A percentile compares a stretch with the other conserved stretches of the same genome.
Evolutionary conservation across 1,140 invertebrate genomes (phyloP).

Genomic region (Ceratina australensis): DNA sequence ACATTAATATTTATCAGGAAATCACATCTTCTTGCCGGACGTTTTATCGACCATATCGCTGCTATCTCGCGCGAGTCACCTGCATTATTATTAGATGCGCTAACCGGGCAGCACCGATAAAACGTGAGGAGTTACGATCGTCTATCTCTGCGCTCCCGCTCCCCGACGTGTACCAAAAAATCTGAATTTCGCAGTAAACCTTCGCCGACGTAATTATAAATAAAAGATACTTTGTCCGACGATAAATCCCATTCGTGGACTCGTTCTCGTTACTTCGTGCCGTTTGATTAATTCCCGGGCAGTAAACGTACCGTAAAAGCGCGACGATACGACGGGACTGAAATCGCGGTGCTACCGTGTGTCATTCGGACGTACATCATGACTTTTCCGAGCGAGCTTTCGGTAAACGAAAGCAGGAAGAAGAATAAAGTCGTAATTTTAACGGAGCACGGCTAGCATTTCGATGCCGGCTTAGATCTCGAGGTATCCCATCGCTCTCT

Average conservation of each 20-base stretch:
- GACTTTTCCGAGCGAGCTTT: constrained; percentile 25
- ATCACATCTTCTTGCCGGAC: constrained; percentile 51
- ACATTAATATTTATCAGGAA: constrained; percentile 61
- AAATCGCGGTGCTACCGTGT: constrained; percentile 20
- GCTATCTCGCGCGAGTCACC: constrained; percentile 34
- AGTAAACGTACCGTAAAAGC: constrained; percentile 69
- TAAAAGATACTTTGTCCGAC: constrained; percentile 52
- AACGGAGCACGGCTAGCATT: constrained; percentile 61
- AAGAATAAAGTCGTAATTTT: constrained; percentile 69
- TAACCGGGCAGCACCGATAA: constrained; percentile 41
- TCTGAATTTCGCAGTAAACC: constrained; percentile 36
- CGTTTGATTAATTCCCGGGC: constrained; percentile 68
- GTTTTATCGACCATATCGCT: constrained; percentile 57
- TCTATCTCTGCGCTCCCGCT: not conserved
- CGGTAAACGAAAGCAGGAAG: not conserved
- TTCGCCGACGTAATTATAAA: constrained; percentile 56
- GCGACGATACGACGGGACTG: constrained; percentile 18
- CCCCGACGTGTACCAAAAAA: too few relatives aligned
- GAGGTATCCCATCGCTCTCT: not conserved
- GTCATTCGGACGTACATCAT: constrained; percentile 52
- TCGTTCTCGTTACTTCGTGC: constrained; percentile 66
- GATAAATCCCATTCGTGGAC: constrained; percentile 55
- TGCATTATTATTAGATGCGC: constrained; percentile 53
- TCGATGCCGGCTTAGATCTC: constrained; percentile 41
- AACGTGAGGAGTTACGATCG: constrained; percentile 40